phyloP scores from a whole-genome alignment of 2,888 invertebrate genomes.

The Cynaeus angustus region DNA sequence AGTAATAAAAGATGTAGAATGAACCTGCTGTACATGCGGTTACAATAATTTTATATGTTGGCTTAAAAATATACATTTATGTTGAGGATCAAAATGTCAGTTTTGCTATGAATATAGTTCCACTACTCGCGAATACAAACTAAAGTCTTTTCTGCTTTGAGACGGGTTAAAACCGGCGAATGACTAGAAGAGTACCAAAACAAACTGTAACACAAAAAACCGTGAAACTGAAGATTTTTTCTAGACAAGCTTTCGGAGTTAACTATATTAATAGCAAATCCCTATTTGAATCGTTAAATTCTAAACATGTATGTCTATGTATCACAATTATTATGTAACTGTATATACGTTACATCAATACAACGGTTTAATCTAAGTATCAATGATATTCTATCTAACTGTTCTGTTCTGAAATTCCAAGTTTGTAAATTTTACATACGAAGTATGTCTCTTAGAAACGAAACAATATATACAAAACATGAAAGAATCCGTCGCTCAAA shows the following conservation, averaged over 20 bases:
- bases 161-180: conserved; percentile 1
- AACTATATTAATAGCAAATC: conserved; percentile 48
- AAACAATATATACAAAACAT: conserved; percentile 22
- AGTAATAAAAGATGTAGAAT: conserved; percentile 15
- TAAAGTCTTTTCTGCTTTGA: not conserved
- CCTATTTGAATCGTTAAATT: conserved; percentile 6
- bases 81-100: conserved; percentile 14
- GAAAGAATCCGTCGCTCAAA: conserved; percentile 16
- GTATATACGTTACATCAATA: conserved; percentile 36
- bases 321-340: conserved; percentile 39
- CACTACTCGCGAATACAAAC: not conserved
- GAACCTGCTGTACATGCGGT: conserved; percentile 9
- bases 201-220: not conserved
- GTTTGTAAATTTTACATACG: conserved; percentile 41
- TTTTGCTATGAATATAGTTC: conserved; percentile 40
- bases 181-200: conserved; percentile 34
- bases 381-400: not conserved
- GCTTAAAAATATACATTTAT: conserved; percentile 36
- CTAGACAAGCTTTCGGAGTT: not conserved
- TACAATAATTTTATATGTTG: conserved; percentile 15
- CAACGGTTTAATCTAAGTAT: conserved; percentile 15
- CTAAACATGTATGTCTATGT: conserved; percentile 35
- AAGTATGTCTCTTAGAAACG: conserved; percentile 39
- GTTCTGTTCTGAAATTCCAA: not conserved
- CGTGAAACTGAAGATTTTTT: conserved; percentile 6